Evolutionary conservation across 2,888 invertebrate species (phyloP), one percentile per base, ranked within the genome.

Genomic region (Eretmocerus hayati): DNA sequence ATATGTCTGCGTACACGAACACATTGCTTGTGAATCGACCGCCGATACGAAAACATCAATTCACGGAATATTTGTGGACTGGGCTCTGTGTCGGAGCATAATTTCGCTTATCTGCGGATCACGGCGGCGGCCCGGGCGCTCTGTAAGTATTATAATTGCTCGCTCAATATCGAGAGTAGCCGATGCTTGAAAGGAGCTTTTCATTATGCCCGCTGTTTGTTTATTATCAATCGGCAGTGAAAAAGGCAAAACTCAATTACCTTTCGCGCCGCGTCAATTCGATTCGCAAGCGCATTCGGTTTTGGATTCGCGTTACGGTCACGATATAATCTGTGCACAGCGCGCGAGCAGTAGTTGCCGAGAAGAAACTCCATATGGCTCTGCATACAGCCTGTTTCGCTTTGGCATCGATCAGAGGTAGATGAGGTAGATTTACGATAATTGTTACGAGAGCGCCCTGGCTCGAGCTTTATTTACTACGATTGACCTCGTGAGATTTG

Each of bases 401-500:
- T 26, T 26, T 26, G 26, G 8, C 9, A 19, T 20, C 32, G 39
- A 42, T 42, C 23, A 22, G 5, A n/a, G 38, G 20, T 26, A 42
- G 39, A 49, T 49, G 49, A 22, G 31, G 40, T 41, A 45, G 44
- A 49, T 49, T 49, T 49, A 44, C 44, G 48, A 49, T 49, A 49
- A 49, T 49, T 49, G 48, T 49, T 44, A 41, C 40, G 44, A 49
- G 42, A 30, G 35, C 41, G 41, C 40, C 20, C 43, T 26, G 41
- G 40, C 41, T 32, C 39, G 31, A 30, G 40, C 36, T 41, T 44
- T 49, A 49, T 49, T 45, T 44, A 49, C 49, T 36, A 41, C 44
- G 36, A 45, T 49, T 41, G 44, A 49, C 44, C 38, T 49, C 44
- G 44, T 16, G 40, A 30, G 42, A 46, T 40, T 46, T 31, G 46